Evolutionary conservation across 2,113 vertebrate genomes (phyloP).

Genomic region (Phylloscopus trochilus): DNA sequence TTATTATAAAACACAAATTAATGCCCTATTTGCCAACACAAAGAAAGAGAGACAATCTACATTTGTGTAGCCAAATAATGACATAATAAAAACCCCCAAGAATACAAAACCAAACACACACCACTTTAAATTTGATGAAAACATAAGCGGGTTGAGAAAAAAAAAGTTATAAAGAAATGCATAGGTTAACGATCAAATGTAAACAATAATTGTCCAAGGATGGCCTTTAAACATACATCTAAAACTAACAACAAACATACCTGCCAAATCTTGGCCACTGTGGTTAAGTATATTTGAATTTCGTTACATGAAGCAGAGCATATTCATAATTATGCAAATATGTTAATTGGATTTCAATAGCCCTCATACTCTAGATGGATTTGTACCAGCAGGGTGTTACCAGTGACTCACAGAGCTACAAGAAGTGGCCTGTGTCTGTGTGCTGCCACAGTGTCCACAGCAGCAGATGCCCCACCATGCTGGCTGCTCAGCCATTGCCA

Average conservation of each 20-base stretch:
- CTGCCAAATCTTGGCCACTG: background rate
- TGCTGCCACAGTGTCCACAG: background rate
- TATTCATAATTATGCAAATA: conserved; percentile 16
- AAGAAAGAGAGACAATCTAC: background rate
- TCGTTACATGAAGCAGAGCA: background rate
- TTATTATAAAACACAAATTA: background rate
- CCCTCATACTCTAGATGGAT: background rate
- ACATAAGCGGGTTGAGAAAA: background rate
- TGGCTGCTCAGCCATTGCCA: background rate
- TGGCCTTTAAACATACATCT: background rate
- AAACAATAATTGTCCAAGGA: background rate
- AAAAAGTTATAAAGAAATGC: background rate
- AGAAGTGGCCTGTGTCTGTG: fast-evolving
- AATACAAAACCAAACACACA: background rate
- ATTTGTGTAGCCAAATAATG: background rate
- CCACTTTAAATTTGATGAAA: background rate
- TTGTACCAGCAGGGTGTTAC: background rate
- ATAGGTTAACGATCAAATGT: background rate
- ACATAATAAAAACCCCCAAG: background rate
- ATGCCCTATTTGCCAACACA: conserved; percentile 1
- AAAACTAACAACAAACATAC: background rate
- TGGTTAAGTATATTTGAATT: background rate
- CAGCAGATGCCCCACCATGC: background rate
- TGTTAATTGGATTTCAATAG: conserved; percentile 38
- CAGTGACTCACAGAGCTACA: background rate